Percentiles rank a stretch among this genome's conserved stretches.
Conservation (phyloP, 30 jellyfish, hydroid and myxozoan species). For the Euphysa ruthae region DNA sequence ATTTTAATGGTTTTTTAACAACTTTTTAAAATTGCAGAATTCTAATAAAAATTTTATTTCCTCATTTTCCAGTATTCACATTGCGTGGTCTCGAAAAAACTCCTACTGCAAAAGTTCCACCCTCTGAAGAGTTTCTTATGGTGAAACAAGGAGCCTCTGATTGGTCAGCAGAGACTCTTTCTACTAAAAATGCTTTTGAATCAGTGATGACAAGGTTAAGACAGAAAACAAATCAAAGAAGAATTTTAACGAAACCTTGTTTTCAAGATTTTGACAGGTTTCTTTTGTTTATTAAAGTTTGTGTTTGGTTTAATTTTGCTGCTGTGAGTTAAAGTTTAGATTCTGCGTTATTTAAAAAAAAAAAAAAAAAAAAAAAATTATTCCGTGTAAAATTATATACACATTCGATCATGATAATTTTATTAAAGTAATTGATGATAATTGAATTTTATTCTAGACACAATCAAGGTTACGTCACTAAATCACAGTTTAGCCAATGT, state of each 20-base stretch:
- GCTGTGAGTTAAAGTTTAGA: no score
- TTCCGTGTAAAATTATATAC: no score
- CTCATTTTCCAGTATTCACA: slow-evolving; percentile 76
- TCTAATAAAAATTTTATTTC: no score
- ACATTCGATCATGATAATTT: no score
- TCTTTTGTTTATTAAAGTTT: neutral
- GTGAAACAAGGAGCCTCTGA: slow-evolving; percentile 52
- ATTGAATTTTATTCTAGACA: no score
- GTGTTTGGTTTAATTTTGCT: neutral
- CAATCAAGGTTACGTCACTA: slow-evolving; percentile 83
- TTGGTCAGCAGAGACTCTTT: slow-evolving; percentile 45
- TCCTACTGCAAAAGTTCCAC: slow-evolving; percentile 47
- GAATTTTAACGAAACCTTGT: slow-evolving; percentile 82
- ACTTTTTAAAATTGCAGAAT: no score
- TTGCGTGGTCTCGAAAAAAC: slow-evolving; percentile 72
- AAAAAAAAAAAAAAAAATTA: no score
- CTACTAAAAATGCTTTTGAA: slow-evolving; percentile 27
- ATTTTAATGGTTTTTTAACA: no score
- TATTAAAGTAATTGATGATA: no score
- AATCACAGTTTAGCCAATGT: slow-evolving; percentile 83
- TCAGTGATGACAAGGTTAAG: slow-evolving; percentile 53
- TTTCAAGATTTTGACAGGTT: slow-evolving; percentile 95
- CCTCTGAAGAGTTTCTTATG: slow-evolving; percentile 36
- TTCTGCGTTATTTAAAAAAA: no score
- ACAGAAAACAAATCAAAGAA: slow-evolving; percentile 59